phyloP scores from a whole-genome alignment of 2,797 vertebrate genomes.

The Meriones psammophilus region DNA sequence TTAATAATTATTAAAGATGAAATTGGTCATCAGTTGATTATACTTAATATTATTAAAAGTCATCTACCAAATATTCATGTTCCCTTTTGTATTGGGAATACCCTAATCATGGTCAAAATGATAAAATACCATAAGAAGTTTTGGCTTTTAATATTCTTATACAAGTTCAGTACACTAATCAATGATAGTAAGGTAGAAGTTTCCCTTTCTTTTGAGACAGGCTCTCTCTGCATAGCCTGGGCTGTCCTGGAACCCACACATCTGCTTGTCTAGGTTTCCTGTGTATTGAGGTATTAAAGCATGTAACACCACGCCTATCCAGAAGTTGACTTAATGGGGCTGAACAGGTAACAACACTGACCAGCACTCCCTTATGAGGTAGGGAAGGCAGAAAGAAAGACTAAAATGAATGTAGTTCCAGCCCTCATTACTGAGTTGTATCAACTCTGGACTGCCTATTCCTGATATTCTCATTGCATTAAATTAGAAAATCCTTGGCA shows the following conservation, averaged over 20 bases:
- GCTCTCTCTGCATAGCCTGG: not conserved
- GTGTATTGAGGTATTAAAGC: not conserved
- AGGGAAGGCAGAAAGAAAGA: conserved; percentile 5
- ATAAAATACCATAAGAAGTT: not conserved
- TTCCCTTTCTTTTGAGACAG: not conserved
- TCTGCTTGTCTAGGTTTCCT: not conserved
- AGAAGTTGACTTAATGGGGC: too few species aligned
- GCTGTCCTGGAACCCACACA: not conserved
- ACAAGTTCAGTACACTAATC: conserved; percentile 9
- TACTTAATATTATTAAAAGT: not conserved
- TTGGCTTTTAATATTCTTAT: conserved; percentile 27
- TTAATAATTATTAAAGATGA: conserved; percentile 22
- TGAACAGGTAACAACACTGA: too few species aligned
- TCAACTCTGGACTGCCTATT: not conserved
- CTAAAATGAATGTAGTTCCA: not conserved
- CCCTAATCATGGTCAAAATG: not conserved
- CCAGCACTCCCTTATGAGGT: not conserved
- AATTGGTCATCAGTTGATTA: conserved; percentile 14
- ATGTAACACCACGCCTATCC: not conserved
- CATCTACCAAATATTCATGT: not conserved
- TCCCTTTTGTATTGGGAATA: conserved; percentile 7
- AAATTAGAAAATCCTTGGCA: not conserved
- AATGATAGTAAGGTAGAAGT: not conserved
- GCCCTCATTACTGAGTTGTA: not conserved
- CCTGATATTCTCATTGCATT: not conserved